Evolutionary conservation across 2,888 invertebrate genomes (phyloP), one percentile per base, ranked within the genome.

Genomic region (Sarcophaga caerulescens): DNA sequence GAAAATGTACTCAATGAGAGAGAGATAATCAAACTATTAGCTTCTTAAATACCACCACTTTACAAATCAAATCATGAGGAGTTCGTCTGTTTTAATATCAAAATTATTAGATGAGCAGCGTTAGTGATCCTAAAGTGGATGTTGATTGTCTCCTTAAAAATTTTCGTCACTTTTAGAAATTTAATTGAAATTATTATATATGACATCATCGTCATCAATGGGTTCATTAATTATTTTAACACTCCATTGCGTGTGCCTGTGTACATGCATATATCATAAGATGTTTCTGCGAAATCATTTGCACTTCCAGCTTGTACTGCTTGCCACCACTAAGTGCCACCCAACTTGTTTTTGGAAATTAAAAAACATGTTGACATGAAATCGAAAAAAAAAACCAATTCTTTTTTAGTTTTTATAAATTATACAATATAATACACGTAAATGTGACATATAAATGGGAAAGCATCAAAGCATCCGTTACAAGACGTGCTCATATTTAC

Each of bases 391-490:
- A 74, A 69, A 52, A 65, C 23, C 35, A 45, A 75, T 59, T 25
- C 10, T 35, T 57, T 12, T 11, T 45, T 21, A n/a, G 47, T 25
- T 21, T 35, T 60, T 25, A 5, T 3, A 73, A 68, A 77, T 62
- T 76, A 75, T 75, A 74, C 82, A 85, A 82, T 74, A 68, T 70
- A 71, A 80, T 73, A 73, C 35, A 77, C 77, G 77, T 73, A 68
- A 19, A 25, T 75, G 52, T 73, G 76, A 80, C 82, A 82, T 73
- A 25, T 75, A 77, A 75, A 77, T 52, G 69, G 52, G 6, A 78
- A 84, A 84, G 66, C 84, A 84, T 86, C n/a, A 78, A 84, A 84
- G 66, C 84, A 84, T 86, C 84, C 86, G 84, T 84, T 81, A 71
- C 78, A 84, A 86, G 59, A 86, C 86, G 86, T 86, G 86, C 75